These are phyloP conservation scores for Cephus cinctus DNA, from an alignment of 1,140 invertebrate genomes.

Conservation along the genomic window DNA sequence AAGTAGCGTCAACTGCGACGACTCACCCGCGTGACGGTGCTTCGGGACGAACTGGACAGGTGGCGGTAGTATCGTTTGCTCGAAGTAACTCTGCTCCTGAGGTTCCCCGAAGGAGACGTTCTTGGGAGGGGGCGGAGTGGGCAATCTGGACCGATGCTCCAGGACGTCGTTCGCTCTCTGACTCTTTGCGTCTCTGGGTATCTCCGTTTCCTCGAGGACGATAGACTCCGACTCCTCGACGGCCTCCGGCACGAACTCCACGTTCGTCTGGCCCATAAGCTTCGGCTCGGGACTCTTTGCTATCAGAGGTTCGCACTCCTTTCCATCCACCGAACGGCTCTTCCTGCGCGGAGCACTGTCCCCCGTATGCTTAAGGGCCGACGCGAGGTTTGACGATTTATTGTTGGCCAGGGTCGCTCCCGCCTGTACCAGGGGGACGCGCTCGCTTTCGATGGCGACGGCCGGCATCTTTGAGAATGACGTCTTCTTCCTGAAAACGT, in stretches of 20 bases:
- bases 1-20: neutral
- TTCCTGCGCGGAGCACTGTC: slow-evolving; percentile 20
- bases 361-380: slow-evolving; percentile 29
- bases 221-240: slow-evolving; percentile 43
- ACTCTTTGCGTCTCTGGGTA: slow-evolving; percentile 28
- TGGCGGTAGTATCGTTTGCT: slow-evolving; percentile 46
- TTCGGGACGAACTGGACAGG: slow-evolving; percentile 48
- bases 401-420: slow-evolving; percentile 7
- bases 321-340: slow-evolving; percentile 19
- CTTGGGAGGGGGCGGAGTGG: slow-evolving; percentile 48
- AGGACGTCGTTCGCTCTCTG: no score
- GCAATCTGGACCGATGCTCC: slow-evolving; percentile 36
- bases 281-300: slow-evolving; percentile 31
- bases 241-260: slow-evolving; percentile 36
- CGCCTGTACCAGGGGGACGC: slow-evolving; percentile 28
- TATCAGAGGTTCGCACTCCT: slow-evolving; percentile 34
- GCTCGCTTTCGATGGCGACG: slow-evolving; percentile 36
- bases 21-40: slow-evolving; percentile 44
- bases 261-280: slow-evolving; percentile 24
- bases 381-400: slow-evolving; percentile 9
- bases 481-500: slow-evolving; percentile 45
- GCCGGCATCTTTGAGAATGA: slow-evolving; percentile 40
- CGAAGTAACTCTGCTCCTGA: slow-evolving; percentile 42
- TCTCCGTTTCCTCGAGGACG: slow-evolving; percentile 37
- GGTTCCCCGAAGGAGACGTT: slow-evolving; percentile 54